Evolutionary conservation across 1,140 invertebrate species (phyloP).

Genomic region (Gonatopus flavifemur): DNA sequence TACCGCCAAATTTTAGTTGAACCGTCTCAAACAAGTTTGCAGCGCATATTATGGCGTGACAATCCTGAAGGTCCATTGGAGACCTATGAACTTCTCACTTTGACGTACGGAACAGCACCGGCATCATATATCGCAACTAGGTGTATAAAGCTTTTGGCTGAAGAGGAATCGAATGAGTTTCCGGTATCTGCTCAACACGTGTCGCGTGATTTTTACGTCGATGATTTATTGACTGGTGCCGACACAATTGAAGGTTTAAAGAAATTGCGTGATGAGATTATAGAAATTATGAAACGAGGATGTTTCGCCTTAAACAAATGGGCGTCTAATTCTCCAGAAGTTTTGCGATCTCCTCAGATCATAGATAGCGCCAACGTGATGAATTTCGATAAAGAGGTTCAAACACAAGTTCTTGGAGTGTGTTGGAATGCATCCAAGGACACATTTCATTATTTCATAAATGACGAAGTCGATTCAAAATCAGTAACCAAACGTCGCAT

Average conservation of each 20-base stretch:
- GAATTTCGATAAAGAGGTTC: too few species aligned
- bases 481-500: neutral
- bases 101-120: neutral
- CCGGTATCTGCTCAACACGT: neutral
- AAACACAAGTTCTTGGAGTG: too few species aligned
- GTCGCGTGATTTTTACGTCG: neutral
- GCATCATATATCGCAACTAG: neutral
- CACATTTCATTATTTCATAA: too few species aligned
- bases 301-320: slow-evolving; percentile 42
- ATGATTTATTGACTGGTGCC: neutral
- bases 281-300: slow-evolving; percentile 30
- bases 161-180: neutral
- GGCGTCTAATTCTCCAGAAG: slow-evolving; percentile 29
- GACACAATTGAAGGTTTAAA: neutral
- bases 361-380: too few species aligned
- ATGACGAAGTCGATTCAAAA: too few species aligned
- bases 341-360: too few species aligned
- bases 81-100: neutral
- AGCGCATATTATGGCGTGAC: neutral
- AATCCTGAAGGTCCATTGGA: neutral
- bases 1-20: neutral
- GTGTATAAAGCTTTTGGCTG: neutral
- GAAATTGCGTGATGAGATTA: slow-evolving; percentile 11
- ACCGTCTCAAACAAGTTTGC: neutral
- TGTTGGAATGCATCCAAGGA: too few species aligned